Evolutionary conservation across 37 sponge, comb jelly and placozoan genomes (phyloP).

Genomic region (Agelas oroides): DNA sequence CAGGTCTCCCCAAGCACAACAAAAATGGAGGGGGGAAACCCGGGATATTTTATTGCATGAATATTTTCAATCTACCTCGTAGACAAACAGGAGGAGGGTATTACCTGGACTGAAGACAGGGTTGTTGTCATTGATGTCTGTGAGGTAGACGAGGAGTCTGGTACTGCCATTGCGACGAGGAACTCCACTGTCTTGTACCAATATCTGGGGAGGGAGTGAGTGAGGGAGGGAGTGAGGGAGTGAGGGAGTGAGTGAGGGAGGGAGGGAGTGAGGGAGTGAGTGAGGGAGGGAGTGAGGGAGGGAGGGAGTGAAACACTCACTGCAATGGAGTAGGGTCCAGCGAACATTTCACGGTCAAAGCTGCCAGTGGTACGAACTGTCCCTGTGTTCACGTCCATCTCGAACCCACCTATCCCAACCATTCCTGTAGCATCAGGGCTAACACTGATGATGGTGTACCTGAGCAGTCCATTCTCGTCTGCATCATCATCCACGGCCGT

Average conservation of each 20-base stretch:
- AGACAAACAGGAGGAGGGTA: too few species aligned
- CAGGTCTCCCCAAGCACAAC: constrained; percentile 4
- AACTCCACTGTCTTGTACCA: constrained; percentile 27
- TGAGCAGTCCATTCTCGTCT: constrained; percentile 3
- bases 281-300: background rate
- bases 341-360: constrained; percentile 42
- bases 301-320: constrained; percentile 19
- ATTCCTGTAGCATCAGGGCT: background rate
- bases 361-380: background rate
- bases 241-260: background rate
- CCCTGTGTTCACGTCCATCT: constrained; percentile 17
- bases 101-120: constrained; percentile 23
- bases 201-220: constrained; percentile 16
- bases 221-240: background rate
- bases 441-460: constrained; percentile 21
- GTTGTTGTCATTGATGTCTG: constrained; percentile 51
- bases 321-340: constrained; percentile 28
- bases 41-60: too few species aligned
- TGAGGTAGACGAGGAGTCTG: constrained; percentile 23
- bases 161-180: constrained; percentile 24
- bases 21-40: too few species aligned
- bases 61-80: too few species aligned
- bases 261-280: background rate
- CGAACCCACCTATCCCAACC: background rate
- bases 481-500: constrained; percentile 34